Percentiles rank a stretch among this genome's conserved stretches.
These are phyloP conservation scores for Syrista parreyssii DNA, from an alignment of 2,888 invertebrate genomes.

Conservation along the genomic window DNA sequence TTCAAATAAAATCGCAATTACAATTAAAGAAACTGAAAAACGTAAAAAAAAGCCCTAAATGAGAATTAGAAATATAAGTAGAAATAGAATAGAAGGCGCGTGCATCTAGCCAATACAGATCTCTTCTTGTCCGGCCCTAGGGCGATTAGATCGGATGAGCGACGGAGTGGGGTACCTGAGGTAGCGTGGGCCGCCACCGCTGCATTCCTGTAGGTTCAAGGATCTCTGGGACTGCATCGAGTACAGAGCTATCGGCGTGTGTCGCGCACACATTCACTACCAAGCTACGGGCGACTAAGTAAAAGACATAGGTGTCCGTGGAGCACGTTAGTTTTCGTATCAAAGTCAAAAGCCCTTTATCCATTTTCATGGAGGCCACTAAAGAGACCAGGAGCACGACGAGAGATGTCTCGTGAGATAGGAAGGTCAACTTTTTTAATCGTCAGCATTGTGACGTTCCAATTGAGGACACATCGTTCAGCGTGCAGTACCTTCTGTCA, in stretches of 20 bases:
- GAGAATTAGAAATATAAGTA: neutral
- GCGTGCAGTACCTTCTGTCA: neutral
- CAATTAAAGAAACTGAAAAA: neutral
- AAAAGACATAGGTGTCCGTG: neutral
- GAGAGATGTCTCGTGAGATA: neutral
- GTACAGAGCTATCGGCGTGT: conserved; percentile 22
- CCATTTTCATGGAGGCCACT: neutral
- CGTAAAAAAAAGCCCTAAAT: neutral
- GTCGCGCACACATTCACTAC: conserved; percentile 12
- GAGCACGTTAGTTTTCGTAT: neutral
- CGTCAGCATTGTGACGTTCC: neutral
- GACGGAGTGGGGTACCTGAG: conserved; percentile 41
- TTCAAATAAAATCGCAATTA: neutral
- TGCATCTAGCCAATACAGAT: conserved; percentile 11
- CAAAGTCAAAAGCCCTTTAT: neutral
- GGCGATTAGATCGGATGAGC: conserved; percentile 49
- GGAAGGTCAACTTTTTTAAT: neutral
- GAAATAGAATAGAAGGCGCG: conserved; percentile 1
- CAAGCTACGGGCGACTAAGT: neutral
- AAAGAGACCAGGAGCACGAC: neutral
- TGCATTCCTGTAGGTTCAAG: conserved; percentile 64
- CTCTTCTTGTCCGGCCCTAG: conserved; percentile 33
- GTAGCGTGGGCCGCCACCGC: conserved; percentile 60
- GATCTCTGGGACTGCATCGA: conserved; percentile 51
- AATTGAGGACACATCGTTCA: neutral